Evolutionary conservation across 2,888 invertebrate genomes (phyloP).

Genomic region (Drosophila pegasa): DNA sequence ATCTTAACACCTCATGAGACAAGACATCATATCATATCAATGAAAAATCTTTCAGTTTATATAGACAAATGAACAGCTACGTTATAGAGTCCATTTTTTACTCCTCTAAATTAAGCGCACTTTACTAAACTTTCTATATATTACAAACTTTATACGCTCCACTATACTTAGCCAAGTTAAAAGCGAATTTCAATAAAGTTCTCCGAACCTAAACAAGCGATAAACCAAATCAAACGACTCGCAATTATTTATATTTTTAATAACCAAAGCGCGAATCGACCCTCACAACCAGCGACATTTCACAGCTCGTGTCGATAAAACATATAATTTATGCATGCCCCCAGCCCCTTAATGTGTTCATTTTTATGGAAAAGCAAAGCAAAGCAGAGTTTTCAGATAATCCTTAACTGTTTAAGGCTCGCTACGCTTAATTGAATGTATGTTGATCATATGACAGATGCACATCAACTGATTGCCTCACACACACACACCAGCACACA

Average conservation of each 20-base stretch:
- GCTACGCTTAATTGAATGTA: neutral
- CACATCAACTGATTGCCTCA: conserved; percentile 8
- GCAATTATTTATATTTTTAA: neutral
- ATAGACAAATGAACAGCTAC: too few species aligned
- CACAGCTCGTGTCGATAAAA: neutral
- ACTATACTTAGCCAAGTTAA: too few species aligned
- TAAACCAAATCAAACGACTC: neutral
- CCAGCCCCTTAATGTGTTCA: neutral
- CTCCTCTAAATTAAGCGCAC: too few species aligned
- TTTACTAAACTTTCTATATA: too few species aligned
- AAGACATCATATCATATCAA: too few species aligned
- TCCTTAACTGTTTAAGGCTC: neutral
- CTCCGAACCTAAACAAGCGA: too few species aligned
- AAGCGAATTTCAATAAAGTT: too few species aligned
- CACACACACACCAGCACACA: neutral
- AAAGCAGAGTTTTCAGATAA: neutral
- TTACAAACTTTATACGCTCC: too few species aligned
- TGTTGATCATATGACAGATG: neutral
- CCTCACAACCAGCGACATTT: neutral
- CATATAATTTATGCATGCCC: neutral
- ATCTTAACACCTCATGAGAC: too few species aligned
- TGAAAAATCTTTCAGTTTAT: too few species aligned
- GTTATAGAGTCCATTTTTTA: too few species aligned
- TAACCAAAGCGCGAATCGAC: neutral
- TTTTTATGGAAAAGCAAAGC: neutral